A percentile compares a stretch with the other conserved stretches of the same genome.
These are phyloP conservation scores for Poeciliopsis occidentalis DNA, from an alignment of 2,113 vertebrate species.

Conservation along the genomic window DNA sequence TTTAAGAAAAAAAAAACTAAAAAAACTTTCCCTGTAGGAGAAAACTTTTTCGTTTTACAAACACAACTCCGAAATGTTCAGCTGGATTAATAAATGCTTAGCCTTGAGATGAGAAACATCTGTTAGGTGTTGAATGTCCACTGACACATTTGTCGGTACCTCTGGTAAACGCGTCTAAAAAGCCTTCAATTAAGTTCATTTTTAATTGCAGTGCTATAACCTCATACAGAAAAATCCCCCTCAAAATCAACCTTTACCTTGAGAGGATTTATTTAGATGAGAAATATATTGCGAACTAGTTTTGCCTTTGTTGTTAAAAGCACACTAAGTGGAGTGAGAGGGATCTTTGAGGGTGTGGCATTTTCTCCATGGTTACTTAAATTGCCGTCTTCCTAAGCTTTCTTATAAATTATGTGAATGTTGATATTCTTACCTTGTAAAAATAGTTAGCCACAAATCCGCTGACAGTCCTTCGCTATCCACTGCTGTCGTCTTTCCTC, in stretches of 20 bases:
- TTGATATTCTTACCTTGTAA: too few species aligned
- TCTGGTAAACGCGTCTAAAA: neutral
- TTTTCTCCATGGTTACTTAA: too few species aligned
- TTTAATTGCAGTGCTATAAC: too few species aligned
- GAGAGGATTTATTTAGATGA: neutral
- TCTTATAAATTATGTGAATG: too few species aligned
- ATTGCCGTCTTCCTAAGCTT: too few species aligned
- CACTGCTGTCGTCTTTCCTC: too few species aligned
- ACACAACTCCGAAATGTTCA: neutral
- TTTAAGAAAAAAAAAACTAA: neutral
- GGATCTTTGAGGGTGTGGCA: too few species aligned
- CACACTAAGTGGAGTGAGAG: too few species aligned
- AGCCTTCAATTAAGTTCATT: too few species aligned
- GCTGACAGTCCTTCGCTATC: too few species aligned
- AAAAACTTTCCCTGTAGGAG: neutral
- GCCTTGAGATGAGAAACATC: neutral
- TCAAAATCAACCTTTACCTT: neutral
- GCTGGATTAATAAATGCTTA: neutral
- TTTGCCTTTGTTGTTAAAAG: too few species aligned
- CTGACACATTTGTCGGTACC: neutral
- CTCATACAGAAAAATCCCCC: neutral
- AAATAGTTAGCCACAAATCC: too few species aligned
- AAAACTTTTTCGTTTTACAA: neutral
- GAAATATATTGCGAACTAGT: neutral
- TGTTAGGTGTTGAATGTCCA: neutral